These are phyloP conservation scores for Microcebus ravelobensis DNA, from an alignment of 2,113 vertebrate species.

Conservation along the genomic window DNA sequence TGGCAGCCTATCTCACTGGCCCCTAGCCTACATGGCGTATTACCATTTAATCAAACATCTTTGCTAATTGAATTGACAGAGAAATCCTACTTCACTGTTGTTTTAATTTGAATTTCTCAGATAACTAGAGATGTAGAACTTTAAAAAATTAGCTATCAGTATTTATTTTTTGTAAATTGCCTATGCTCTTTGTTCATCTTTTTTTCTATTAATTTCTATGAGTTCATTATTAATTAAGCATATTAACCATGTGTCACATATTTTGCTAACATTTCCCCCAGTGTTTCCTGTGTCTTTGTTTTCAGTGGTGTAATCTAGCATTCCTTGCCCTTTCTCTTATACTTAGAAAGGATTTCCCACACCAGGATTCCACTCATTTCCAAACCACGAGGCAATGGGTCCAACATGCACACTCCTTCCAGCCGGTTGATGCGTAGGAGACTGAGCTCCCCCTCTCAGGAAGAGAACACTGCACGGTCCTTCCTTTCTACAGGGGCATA, in stretches of 20 bases:
- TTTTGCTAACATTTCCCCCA: background rate
- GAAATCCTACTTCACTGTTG: background rate
- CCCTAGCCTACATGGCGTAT: background rate
- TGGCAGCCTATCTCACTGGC: background rate
- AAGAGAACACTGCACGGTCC: background rate
- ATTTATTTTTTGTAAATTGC: background rate
- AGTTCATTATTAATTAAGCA: background rate
- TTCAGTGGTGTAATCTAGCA: background rate
- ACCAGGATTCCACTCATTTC: background rate
- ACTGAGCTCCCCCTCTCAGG: background rate
- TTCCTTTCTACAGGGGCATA: rapidly evolving
- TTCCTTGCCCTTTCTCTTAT: background rate
- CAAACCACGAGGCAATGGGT: background rate
- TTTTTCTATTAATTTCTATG: background rate
- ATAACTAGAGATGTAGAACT: background rate
- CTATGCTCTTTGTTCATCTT: background rate
- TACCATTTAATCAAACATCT: background rate
- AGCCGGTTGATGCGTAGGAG: background rate
- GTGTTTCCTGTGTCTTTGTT: background rate
- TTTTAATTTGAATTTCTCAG: slow-evolving; percentile 16
- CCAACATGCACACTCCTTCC: background rate
- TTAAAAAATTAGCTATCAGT: background rate
- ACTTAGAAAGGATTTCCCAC: background rate
- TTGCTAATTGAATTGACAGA: background rate
- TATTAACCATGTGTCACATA: background rate